Evolutionary conservation across 2,113 vertebrate genomes (phyloP).

Genomic region (Thunnus thynnus): DNA sequence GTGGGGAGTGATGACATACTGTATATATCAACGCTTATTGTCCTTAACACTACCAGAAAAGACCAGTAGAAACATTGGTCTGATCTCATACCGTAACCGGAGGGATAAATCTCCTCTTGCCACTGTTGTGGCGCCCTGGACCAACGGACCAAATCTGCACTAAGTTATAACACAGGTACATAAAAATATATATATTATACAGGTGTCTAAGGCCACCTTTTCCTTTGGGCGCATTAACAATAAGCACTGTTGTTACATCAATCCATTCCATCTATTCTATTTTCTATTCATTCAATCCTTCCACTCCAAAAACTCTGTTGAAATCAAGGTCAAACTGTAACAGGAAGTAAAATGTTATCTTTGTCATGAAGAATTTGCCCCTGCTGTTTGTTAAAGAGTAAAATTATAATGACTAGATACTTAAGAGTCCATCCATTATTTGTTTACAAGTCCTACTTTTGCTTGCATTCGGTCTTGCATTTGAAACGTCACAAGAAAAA

Average conservation of each 20-base stretch:
- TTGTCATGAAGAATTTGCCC: too few relatives aligned
- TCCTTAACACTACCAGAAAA: background rate
- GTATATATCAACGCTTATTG: background rate
- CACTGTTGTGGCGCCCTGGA: background rate
- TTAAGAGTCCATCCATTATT: background rate
- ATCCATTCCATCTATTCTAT: background rate
- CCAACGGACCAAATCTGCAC: background rate
- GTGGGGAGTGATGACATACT: background rate
- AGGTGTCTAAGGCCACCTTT: background rate
- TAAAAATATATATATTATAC: background rate
- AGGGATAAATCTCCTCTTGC: background rate
- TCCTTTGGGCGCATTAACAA: too few relatives aligned
- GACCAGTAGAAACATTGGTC: background rate
- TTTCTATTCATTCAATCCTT: background rate
- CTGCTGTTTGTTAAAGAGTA: too few relatives aligned
- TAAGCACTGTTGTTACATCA: too few relatives aligned
- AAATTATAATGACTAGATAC: background rate
- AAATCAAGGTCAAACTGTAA: background rate
- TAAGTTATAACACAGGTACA: background rate
- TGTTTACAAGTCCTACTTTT: background rate
- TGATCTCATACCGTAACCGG: background rate
- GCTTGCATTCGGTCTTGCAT: background rate
- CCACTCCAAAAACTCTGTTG: background rate
- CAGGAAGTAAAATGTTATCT: background rate
- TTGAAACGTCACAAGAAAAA: background rate